Conservation (phyloP, 1,140 invertebrate genomes). For the Liolophura sinensis region DNA sequence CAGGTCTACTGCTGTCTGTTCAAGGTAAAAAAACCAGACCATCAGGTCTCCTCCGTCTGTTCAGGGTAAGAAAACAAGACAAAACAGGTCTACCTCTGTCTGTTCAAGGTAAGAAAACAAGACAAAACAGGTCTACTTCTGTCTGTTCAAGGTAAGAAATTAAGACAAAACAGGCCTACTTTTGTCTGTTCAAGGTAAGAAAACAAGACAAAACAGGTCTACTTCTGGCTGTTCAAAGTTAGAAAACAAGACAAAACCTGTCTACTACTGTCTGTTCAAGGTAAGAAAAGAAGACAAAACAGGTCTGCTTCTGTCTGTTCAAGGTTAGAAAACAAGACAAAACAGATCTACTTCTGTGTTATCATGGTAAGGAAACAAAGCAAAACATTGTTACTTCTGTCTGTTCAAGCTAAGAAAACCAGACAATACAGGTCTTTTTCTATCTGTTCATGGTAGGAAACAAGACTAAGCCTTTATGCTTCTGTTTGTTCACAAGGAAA, state of each 20-base stretch:
- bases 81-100: constrained; percentile 90
- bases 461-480: too few relatives aligned
- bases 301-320: constrained; percentile 2
- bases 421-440: constrained; percentile 89
- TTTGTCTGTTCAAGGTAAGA: constrained; percentile 7
- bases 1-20: background rate
- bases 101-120: constrained; percentile 86
- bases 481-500: too few relatives aligned
- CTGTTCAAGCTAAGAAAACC: constrained; percentile 89
- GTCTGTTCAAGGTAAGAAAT: constrained; percentile 80
- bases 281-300: background rate
- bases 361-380: constrained; percentile 3
- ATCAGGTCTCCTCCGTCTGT: constrained; percentile 77
- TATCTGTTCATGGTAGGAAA: constrained; percentile 83
- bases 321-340: constrained; percentile 4
- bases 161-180: too few relatives aligned
- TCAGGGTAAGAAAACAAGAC: constrained; percentile 73
- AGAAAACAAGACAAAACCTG: background rate
- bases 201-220: background rate
- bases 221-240: too few relatives aligned
- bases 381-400: constrained; percentile 77
- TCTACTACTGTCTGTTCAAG: too few relatives aligned
- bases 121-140: constrained; percentile 89
- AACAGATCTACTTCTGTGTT: too few relatives aligned
- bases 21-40: constrained; percentile 23